Evolutionary conservation across 2,113 vertebrate species (phyloP), one percentile per base, ranked within the genome.

Genomic region (Origma solitaria): DNA sequence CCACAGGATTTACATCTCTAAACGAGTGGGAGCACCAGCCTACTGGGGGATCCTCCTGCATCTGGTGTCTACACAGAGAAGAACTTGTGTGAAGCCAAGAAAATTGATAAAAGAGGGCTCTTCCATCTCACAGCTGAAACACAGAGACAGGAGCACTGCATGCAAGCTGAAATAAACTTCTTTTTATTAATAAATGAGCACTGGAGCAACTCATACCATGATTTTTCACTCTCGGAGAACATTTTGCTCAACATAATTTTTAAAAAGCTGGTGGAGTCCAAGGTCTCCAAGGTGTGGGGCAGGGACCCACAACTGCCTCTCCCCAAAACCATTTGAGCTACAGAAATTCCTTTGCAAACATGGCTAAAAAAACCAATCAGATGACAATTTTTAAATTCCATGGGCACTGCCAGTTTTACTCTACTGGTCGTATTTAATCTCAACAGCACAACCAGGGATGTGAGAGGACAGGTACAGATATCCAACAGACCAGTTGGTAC

Each of bases 21-120:
- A 10, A 22, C 35, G 47, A 60, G 17, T 5, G 6, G 31, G 30
- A 91, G 15, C 31, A 27, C 15, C 0, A 0, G 11, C 10, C 10
- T 86, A 24, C 28, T 64, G n/a, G 13, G 45, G 47, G 33, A 70
- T 78, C 27, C 25, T 83, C 35, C 42, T 94, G 40, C n/a, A 25
- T 22, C 58, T 31, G 37, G n/a, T 75, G 35, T 7, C 62, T 42
- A 15, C 23, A 25, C 6, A 45, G n/a, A 73, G 54, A 31, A 56
- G 13, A 38, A 78, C 3, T 27, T 53, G 20, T 22, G 47, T 33
- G 23, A 90, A 72, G 50, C 9, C 58, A 57, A 56, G 27, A 30
- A 44, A 47, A 51, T 4, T 9, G 31, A 33, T 10, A 23, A 62
- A 6, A 16, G 71, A 73, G 10, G 21, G 28, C 3, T 37, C 47